Conservation (phyloP, 2,113 vertebrate species). For the Anolis sagrei region DNA sequence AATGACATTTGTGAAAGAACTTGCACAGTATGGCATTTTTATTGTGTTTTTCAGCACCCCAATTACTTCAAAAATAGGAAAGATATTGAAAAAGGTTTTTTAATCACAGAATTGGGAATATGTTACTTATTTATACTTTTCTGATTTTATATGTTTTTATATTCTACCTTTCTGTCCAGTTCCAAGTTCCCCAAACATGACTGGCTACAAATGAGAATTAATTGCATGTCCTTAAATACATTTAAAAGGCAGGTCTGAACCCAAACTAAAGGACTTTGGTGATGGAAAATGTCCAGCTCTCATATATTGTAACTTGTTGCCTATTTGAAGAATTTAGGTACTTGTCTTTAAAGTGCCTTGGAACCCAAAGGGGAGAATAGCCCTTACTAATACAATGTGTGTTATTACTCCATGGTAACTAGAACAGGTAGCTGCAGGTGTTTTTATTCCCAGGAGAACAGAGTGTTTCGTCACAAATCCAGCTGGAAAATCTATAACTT, state of each 20-base stretch:
- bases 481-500: not conserved
- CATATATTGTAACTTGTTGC: no score
- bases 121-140: not conserved
- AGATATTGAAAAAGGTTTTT: no score
- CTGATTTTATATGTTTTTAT: not conserved
- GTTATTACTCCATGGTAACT: not conserved
- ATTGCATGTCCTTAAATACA: not conserved
- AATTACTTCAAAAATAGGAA: no score
- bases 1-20: no score
- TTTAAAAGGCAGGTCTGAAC: not conserved
- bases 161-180: not conserved
- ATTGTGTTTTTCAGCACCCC: no score
- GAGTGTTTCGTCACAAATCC: not conserved
- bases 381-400: not conserved
- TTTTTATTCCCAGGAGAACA: not conserved
- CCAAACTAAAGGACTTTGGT: no score
- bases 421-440: not conserved
- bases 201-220: not conserved
- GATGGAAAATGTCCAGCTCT: no score
- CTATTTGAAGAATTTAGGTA: no score
- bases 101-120: no score
- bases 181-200: not conserved
- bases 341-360: no score
- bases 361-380: not conserved
- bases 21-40: no score